Evolutionary conservation across 2,797 vertebrate species (phyloP), one percentile per base, ranked within the genome.

Genomic region (Ambastaia sidthimunki): DNA sequence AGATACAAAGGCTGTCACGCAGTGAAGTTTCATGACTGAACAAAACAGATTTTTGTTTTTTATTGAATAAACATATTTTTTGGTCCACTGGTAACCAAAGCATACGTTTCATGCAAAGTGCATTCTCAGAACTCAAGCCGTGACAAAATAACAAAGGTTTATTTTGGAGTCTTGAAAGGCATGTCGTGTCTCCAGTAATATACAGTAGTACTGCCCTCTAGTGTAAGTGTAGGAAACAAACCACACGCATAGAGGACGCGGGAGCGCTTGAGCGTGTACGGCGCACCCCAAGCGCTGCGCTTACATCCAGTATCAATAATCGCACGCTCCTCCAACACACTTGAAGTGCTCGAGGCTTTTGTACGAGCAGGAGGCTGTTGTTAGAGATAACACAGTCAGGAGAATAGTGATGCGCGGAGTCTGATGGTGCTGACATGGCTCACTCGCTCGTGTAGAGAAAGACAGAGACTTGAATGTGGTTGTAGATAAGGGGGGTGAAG

Each of bases 191-290:
- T 71, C 28, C 41, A 19, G 44, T 71, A 63, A 52, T 71, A 76
- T 73, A 31, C 25, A 62, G 59, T 31, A 72, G 44, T 66, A 73
- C 79, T 85, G 84, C 76, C 84, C 73, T 76, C 84, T 85, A 79
- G 82, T 82, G 84, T 67, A 60, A 19, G 44, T 44, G 52, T 54
- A 70, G 41, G 25, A 78, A 70, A 79, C 55, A 55, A 54, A 71
- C 28, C 59, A 50, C 25, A 34, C 9, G 3, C 62, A 11, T 18
- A 65, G 21, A 31, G 0, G 11, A 48, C 1, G 25, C 50, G 50
- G 34, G 70, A 57, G 50, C 31, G 57, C 48, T 71, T 41, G 12
- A 66, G 48, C 68, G 37, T 52, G 67, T 52, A 63, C 55, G 23
- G 44, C 10, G 10, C 67, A 71, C 60, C 55, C 44, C 25, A 21